Conservation (phyloP, 2,888 invertebrate species). For the Boloria euphrosyne region DNA sequence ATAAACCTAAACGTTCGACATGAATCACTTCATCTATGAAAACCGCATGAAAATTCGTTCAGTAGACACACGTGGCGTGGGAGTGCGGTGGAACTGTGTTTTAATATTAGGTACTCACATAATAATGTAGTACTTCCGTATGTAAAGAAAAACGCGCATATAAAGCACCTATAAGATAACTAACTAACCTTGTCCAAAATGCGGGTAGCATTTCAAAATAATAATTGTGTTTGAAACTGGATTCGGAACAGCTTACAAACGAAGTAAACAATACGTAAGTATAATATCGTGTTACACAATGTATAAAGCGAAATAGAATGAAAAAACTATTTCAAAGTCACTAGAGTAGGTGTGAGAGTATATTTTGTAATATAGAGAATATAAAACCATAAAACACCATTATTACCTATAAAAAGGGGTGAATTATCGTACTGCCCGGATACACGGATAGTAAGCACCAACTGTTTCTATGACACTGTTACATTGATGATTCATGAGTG, state of each 20-base stretch:
- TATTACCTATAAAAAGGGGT: not conserved
- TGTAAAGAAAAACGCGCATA: slow-evolving; percentile 6
- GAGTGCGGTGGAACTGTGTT: no score
- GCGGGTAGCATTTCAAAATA: slow-evolving; percentile 4
- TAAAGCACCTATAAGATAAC: slow-evolving; percentile 7
- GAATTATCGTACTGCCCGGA: slow-evolving; percentile 6
- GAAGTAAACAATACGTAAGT: not conserved
- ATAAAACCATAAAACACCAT: not conserved
- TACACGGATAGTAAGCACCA: not conserved
- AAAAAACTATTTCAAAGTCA: no score
- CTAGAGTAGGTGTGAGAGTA: no score
- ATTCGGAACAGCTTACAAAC: not conserved
- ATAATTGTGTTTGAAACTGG: not conserved
- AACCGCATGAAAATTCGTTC: no score
- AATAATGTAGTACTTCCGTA: slow-evolving; percentile 7
- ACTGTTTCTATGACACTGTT: not conserved
- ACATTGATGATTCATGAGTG: no score
- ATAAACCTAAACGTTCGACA: no score
- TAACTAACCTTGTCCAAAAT: slow-evolving; percentile 10
- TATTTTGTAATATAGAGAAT: no score
- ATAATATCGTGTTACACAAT: not conserved
- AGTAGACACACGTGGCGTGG: no score
- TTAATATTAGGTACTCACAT: not conserved
- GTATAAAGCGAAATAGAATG: not conserved
- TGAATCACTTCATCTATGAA: no score